phyloP scores from a whole-genome alignment of 2,888 invertebrate species.

The Erebia epiphron region DNA sequence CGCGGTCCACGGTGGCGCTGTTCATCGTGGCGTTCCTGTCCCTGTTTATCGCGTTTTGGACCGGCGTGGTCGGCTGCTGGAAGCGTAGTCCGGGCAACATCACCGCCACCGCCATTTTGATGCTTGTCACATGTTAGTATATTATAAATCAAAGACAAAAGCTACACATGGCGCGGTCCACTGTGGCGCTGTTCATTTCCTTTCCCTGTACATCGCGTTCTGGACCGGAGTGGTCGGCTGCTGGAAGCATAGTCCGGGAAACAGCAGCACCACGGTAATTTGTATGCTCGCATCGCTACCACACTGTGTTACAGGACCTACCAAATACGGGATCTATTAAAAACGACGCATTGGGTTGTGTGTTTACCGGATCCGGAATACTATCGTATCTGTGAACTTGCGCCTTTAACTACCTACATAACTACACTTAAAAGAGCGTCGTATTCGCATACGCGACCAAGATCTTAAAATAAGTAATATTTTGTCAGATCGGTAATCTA shows the following conservation, averaged over 20 bases:
- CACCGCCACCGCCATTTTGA: constrained; percentile 1
- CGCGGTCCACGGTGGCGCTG: constrained; percentile 83
- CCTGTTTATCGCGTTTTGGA: constrained; percentile 2
- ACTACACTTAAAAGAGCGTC: no score
- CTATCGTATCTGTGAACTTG: no score
- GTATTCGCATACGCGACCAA: no score
- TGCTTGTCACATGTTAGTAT: constrained; percentile 4
- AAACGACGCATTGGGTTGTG: no score
- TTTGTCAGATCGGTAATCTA: not conserved
- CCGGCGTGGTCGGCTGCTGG: constrained; percentile 5
- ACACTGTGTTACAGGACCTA: not conserved
- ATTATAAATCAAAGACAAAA: not conserved
- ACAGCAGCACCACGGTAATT: not conserved
- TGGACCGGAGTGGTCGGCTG: constrained; percentile 2
- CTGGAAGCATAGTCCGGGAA: constrained; percentile 1
- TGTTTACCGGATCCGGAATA: no score
- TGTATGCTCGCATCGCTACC: not conserved
- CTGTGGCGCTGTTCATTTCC: constrained; percentile 5
- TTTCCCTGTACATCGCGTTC: constrained; percentile 1
- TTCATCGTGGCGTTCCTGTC: constrained; percentile 7
- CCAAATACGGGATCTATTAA: no score
- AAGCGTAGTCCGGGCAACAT: constrained; percentile 6
- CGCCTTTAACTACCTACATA: no score
- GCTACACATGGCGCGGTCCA: constrained; percentile 81
- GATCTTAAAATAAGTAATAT: no score